Evolutionary conservation across 2,797 vertebrate genomes (phyloP).

Genomic region (Tapera naevia): DNA sequence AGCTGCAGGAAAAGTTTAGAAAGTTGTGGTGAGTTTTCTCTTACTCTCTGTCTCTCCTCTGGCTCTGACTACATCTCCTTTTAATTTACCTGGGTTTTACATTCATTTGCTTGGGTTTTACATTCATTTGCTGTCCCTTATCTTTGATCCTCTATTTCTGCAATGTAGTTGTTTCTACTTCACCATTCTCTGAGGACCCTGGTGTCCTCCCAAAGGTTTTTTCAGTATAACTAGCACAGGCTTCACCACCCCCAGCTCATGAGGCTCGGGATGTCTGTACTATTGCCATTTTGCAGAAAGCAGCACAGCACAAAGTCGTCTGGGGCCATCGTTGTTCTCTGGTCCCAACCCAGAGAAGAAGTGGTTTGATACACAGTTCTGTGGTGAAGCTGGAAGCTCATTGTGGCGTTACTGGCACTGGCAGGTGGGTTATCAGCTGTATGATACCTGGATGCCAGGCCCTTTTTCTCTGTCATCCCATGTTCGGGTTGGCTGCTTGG

Average conservation of each 20-base stretch:
- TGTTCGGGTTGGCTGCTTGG: neutral
- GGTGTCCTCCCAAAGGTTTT: neutral
- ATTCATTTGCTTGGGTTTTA: neutral
- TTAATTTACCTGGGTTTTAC: neutral
- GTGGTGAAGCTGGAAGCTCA: neutral
- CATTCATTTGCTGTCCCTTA: neutral
- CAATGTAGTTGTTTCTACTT: neutral
- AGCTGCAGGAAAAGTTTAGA: neutral
- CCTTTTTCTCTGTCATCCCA: neutral
- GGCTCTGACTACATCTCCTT: neutral
- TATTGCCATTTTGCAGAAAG: neutral
- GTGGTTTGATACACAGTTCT: neutral
- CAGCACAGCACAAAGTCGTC: neutral
- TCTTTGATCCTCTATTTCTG: neutral
- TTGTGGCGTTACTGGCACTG: neutral
- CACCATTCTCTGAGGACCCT: neutral
- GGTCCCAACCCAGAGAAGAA: neutral
- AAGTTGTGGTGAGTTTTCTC: neutral
- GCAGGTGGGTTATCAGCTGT: neutral
- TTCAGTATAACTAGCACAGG: neutral
- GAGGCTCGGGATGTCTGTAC: neutral
- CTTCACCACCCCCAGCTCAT: neutral
- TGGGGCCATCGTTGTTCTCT: neutral
- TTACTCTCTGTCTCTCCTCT: fast-evolving
- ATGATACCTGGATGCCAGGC: neutral